Evolutionary conservation across 2,888 invertebrate genomes (phyloP), one percentile per base, ranked within the genome.

Genomic region (Malthinus seriepunctatus): DNA sequence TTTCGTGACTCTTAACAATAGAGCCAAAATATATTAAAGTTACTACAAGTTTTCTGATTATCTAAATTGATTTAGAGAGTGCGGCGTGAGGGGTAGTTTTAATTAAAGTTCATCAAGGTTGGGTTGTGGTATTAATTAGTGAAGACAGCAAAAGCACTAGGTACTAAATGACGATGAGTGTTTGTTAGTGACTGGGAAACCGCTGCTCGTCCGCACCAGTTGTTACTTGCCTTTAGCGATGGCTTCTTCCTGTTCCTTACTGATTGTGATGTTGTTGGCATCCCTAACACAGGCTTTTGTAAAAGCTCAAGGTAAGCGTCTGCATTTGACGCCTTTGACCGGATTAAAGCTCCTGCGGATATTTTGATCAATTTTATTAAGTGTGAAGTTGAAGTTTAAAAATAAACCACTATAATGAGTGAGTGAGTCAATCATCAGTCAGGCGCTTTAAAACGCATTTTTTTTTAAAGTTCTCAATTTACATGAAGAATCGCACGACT

Each of bases 21-120:
- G 49, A 49, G 10, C 35, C 31, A 35, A 42, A 52, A 52, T 62
- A 54, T 61, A 64, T 61, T 62, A 66, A 65, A 64, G 62, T 65
- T 59, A 60, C 64, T 61, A 62, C 54, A 67, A 67, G 64, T 66
- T 65, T 57, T 54, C 63, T 63, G 64, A 66, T 64, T 63, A 60
- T 60, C 60, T 60, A 57, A 62, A 67, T 66, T 66, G 64, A 56
- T 60, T 61, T 56, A 52, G 46, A 38, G 45, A 51, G 38, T 23
- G 53, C 52, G 61, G 61, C 37, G 34, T 48, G 39, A 38, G 56
- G 50, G 60, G 42, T 46, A 47, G 47, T 61, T 61, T 61, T 61
- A 61, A 61, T 61, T 61, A 61, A 61, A 61, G 61, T 61, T 61
- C 53, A 56, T 61, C 61, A 56, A 60, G 60, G 60, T 56, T 60